phyloP scores from a whole-genome alignment of 2,888 invertebrate genomes.

The Philonicus albiceps region DNA sequence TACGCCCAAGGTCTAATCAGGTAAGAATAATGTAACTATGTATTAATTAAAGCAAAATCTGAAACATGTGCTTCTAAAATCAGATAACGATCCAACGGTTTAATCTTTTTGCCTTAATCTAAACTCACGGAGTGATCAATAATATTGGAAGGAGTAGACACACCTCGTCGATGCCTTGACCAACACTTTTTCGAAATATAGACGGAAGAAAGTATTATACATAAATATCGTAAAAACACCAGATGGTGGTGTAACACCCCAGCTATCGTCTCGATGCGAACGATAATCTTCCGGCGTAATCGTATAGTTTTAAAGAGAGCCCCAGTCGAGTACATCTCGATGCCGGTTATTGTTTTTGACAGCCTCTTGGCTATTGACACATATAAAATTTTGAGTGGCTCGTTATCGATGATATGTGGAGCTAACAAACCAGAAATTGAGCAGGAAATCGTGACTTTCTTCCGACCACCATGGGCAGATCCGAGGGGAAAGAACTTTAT shows the following conservation, averaged over 20 bases:
- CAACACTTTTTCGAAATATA: neutral
- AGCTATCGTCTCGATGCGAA: neutral
- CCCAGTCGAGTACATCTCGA: neutral
- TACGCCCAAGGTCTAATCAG: neutral
- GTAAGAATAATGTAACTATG: too few relatives aligned
- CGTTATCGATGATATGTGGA: slow-evolving; percentile 32
- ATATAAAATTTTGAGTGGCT: slow-evolving; percentile 33
- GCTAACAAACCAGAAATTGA: slow-evolving; percentile 34
- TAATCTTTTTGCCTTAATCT: neutral
- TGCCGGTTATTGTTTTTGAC: slow-evolving; percentile 18
- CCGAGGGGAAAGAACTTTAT: neutral
- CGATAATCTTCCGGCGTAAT: neutral
- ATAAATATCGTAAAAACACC: neutral
- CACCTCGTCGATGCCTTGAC: neutral
- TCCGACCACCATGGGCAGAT: neutral
- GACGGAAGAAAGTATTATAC: neutral
- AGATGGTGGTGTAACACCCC: neutral
- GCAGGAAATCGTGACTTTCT: neutral
- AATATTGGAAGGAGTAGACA: neutral
- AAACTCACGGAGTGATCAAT: neutral
- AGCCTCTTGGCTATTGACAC: slow-evolving; percentile 24
- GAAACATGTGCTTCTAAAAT: neutral
- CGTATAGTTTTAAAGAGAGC: neutral
- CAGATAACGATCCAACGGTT: neutral
- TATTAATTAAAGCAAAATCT: neutral